Evolutionary conservation across 2,888 invertebrate species (phyloP), one percentile per base, ranked within the genome.

Genomic region (Xestia rhomboidea): DNA sequence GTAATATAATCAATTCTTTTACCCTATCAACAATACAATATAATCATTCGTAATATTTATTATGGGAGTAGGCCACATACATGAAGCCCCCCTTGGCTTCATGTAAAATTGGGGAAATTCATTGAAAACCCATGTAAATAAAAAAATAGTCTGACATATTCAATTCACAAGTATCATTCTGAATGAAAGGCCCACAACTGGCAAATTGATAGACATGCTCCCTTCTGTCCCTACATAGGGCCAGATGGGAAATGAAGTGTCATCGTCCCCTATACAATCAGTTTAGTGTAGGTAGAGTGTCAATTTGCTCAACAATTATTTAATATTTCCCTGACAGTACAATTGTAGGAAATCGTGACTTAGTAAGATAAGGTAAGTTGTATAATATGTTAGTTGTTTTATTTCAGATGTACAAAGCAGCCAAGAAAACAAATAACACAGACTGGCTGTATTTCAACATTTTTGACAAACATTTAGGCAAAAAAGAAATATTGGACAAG

Each of bases 391-490:
- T 27, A 13, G 24, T 44, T 18, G 15, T 63, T 71, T 63, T 44
- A 18, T 86, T 83, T 60, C 91, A 97, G 97, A 93, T 92, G 68
- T 97, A 96, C 78, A 95, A 92, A 93, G 89, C 94, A 83, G 96
- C 97, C 1, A 96, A 96, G 82, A 95, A 91, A 88, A 89, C 92
- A 64, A 96, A 94, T 79, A 96, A 96, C 76, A 96, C 93, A 70
- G 89, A 88, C 78, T 97, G 96, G 95, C 94, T 94, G 77, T 96
- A 95, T 87, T 97, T 93, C 70, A 95, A 95, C 89, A 81, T 96
- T 75, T 96, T 97, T 93, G 94, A 96, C 38, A 95, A 96, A 89
- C 94, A 95, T 87, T 96, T 92, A 91, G 94, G 94, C 8, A 95
- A 95, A 88, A 90, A 90, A 24, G 91, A 93, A 86, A 91, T 92